A percentile compares a stretch with the other conserved stretches of the same genome.
Evolutionary conservation across 2,113 vertebrate species (phyloP).

Genomic region (Vombatus ursinus): DNA sequence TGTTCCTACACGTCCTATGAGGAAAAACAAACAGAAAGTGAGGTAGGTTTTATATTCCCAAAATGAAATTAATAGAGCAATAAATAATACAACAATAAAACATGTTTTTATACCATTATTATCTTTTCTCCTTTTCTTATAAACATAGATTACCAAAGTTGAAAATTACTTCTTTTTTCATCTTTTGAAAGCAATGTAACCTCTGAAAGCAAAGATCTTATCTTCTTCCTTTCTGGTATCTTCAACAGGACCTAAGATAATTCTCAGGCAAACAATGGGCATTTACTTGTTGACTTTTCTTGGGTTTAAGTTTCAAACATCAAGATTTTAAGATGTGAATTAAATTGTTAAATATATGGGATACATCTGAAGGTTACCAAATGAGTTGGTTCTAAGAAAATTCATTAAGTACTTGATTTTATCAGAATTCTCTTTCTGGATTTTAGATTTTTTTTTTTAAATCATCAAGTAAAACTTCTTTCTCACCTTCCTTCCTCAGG

Average conservation of each 20-base stretch:
- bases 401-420: background rate
- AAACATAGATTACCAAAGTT: constrained; percentile 28
- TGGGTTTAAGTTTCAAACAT: constrained; percentile 45
- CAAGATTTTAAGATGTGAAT: constrained; percentile 27
- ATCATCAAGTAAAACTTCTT: background rate
- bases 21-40: constrained; percentile 67
- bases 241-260: constrained; percentile 21
- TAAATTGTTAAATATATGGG: constrained; percentile 36
- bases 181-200: constrained; percentile 42
- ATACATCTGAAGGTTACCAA: background rate
- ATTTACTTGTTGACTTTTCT: constrained; percentile 28
- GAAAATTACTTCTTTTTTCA: constrained; percentile 23
- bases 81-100: constrained; percentile 35
- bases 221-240: background rate
- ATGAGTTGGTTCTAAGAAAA: background rate
- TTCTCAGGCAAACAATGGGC: background rate
- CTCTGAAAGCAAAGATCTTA: constrained; percentile 11
- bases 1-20: constrained; percentile 95
- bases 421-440: background rate
- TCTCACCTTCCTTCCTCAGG: background rate
- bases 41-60: background rate
- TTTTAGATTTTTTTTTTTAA: background rate
- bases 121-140: background rate
- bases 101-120: background rate
- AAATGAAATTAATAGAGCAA: constrained; percentile 39